Evolutionary conservation across 2,113 vertebrate genomes (phyloP), one percentile per base, ranked within the genome.

Genomic region (Spea multiplicata): DNA sequence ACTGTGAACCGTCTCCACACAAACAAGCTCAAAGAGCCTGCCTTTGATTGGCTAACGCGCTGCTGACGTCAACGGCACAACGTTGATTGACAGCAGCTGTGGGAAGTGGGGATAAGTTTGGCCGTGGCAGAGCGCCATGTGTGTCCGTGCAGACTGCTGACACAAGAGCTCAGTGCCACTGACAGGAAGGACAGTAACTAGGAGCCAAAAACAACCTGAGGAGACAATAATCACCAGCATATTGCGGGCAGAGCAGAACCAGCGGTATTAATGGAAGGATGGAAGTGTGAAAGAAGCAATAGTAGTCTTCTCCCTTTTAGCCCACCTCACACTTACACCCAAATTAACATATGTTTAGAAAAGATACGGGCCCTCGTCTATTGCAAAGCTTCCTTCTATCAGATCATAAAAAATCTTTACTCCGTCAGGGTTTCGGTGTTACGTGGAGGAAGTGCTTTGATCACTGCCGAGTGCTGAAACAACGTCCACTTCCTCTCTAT

Each of bases 401-500:
- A 80, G 70, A 80, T 80, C 77, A 73, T 80, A 80, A 80, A 80
- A 66, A 80, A 80, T 66, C 71, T 73, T 73, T 57, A 44, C 64
- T 73, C 55, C 77, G 59, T 45, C 49, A 50, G 70, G 77, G 71
- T 50, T 8, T 65, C 49, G 62, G 62, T 68, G 77, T 73, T n/a
- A 52, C 50, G 71, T 64, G 77, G 77, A 80, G 77, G 77, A 80
- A 80, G 69, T 73, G 48, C 77, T 80, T 80, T 80, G 77, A 80
- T 80, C 77, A 67, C 70, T 73, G 69, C 71, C 71, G 73, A 80
- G 77, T 80, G 77, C 77, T 80, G 77, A 80, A 80, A 80, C 77
- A 80, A 80, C 72, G 77, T 59, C 52, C 77, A 80, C 77, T 80
- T 80, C 77, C 77, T 73, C 70, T 30, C 10, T 64, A 80, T 80